Conservation (phyloP, 2,113 vertebrate species). For the Thalassarche chlororhynchos region DNA sequence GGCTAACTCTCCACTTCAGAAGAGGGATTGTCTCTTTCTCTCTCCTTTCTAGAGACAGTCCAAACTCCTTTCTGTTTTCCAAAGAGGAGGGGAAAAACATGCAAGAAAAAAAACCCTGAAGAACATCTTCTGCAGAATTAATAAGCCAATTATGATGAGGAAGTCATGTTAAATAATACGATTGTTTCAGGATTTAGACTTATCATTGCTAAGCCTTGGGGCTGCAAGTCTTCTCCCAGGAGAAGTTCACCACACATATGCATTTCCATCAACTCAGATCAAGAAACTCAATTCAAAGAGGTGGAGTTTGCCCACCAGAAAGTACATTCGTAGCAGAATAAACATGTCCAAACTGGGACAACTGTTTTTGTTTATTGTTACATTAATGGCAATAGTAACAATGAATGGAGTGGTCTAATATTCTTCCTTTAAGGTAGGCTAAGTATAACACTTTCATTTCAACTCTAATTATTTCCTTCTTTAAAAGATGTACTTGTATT, state of each 20-base stretch:
- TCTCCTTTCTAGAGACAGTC: background rate
- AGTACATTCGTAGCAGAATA: background rate
- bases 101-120: background rate
- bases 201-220: background rate
- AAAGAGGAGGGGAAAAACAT: background rate
- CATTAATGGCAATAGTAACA: background rate
- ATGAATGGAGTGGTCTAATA: background rate
- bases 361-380: background rate
- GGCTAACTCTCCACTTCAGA: background rate
- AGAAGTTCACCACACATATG: background rate
- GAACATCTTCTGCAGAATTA: background rate
- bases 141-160: background rate
- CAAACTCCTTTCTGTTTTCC: background rate
- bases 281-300: background rate
- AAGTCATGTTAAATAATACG: background rate
- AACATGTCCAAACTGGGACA: background rate
- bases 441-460: background rate
- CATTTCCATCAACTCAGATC: background rate
- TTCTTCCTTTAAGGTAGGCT: background rate
- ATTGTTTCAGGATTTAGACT: background rate
- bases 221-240: background rate
- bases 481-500: conserved; percentile 6
- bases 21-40: background rate
- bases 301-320: background rate
- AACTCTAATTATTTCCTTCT: conserved; percentile 26